Base-by-base conservation (phyloP, 30 jellyfish, hydroid and myxozoan genomes). In the Haliclystus octoradiatus region DNA sequence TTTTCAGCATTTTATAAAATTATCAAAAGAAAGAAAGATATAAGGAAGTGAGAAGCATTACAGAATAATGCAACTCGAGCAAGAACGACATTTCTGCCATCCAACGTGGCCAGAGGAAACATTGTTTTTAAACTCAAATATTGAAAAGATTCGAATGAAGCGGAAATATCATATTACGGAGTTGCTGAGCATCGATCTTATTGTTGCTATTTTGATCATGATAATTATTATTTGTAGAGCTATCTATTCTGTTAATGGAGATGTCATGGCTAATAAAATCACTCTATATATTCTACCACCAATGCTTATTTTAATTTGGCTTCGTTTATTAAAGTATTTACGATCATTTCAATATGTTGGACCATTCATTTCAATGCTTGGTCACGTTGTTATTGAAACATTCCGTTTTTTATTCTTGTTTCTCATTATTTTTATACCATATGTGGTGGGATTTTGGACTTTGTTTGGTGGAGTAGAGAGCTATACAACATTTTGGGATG, bases 71-170 rank as follows among this genome's bases (percentile, higher is more conserved):
- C 92, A 86, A 50, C 88, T 86, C 9, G 81, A 80, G 35, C 84
- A 94, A 25, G 96, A 86, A 62, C 31, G 79, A 50, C 84, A 73
- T 27, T 86, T 29, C 64, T 86, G 96, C 32, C 96, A 86, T 34
- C 96, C 96, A 62, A 34, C 84, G 50, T 86, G 96, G 96, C 92
- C 96, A 7, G 92, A 86, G 25, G 96, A 86, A 65, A 63, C 50
- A 66, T 67, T 77, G 27, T 86, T 80, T 33, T 71, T 86, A 1
- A 92, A 86, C n/a, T n/a, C n/a, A n/a, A n/a, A n/a, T n/a, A n/a
- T n/a, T n/a, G n/a, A n/a, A n/a, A n/a, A n/a, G n/a, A n/a, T n/a
- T n/a, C n/a, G n/a, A n/a, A n/a, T n/a, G n/a, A n/a, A n/a, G n/a
- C n/a, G n/a, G n/a, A n/a, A n/a, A n/a, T n/a, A n/a, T n/a, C n/a